Base-by-base conservation (phyloP, 2,888 invertebrate species). In the Mayetiola destructor region DNA sequence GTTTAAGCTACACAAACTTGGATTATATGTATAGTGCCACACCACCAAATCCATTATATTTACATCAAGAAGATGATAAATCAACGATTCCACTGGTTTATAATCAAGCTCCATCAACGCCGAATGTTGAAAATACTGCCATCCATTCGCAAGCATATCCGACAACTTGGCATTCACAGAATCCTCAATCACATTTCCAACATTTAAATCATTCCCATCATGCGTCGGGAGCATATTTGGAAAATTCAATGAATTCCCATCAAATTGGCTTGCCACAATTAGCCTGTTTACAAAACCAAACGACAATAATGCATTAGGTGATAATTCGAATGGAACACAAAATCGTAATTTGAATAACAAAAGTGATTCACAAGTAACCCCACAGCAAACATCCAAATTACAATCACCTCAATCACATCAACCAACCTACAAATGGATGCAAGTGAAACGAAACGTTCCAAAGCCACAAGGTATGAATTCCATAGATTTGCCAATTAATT, bases 361-460 rank as follows among this genome's bases (percentile, higher is more conserved):
- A 16, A 14, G 29, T 16, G 42, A 53, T 36, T 48, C 68, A 67
- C 36, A 68, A 66, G 40, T 64, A 62, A 36, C 59, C n/a, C 39
- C 35, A 9, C 65, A 64, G 55, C 66, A 67, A 55, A 67, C 66
- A 53, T 63, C 64, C 62, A 69, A 59, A 69, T 74, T 64, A 67
- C 72, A 68, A 64, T 72, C 61, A 69, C 75, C 64, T 30, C 69
- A 68, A 62, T 79, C 80, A 14, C 75, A 80, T 55, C 82, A 91
- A 60, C 92, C 92, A 23, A 93, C 94, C 0, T 96, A 95, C 74
- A 94, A 96, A 73, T 96, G 96, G 96, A 96, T 96, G 96, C 94
- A 95, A 76, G 89, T 96, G 66, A 96, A 96, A 75, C 79, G 96
- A 72, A 94, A 93, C 73, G 88, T 92, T 63, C 92, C 94, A 55